Evolutionary conservation across 2,797 vertebrate species (phyloP).

Genomic region (Lepilemur ruficaudatus): DNA sequence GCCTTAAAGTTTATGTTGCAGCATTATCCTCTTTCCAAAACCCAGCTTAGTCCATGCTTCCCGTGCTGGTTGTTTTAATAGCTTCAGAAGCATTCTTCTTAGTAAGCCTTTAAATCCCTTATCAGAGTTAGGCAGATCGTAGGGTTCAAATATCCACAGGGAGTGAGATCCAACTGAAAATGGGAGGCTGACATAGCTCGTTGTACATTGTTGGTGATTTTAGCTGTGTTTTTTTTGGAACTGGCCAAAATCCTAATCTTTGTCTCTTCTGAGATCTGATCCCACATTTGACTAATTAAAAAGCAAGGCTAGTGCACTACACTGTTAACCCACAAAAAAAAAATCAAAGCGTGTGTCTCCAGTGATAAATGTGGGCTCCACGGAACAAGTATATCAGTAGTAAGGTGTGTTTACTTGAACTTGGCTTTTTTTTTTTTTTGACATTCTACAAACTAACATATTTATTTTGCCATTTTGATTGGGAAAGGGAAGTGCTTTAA

Average conservation of each 20-base stretch:
- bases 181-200: neutral
- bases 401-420: neutral
- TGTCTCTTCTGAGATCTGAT: conserved; percentile 50
- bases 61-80: conserved; percentile 34
- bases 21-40: conserved; percentile 36
- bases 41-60: conserved; percentile 24
- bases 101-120: conserved; percentile 64
- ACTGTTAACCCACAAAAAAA: neutral
- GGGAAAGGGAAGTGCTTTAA: neutral
- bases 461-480: neutral
- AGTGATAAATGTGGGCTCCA: neutral
- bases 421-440: neutral
- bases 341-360: neutral
- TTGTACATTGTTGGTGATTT: neutral
- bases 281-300: conserved; percentile 62
- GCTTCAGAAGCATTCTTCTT: conserved; percentile 60
- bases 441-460: neutral
- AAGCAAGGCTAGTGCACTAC: neutral
- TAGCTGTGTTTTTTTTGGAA: neutral
- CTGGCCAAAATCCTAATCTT: conserved; percentile 39
- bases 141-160: conserved; percentile 42
- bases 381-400: neutral
- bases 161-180: conserved; percentile 50
- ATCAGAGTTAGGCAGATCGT: conserved; percentile 43
- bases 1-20: conserved; percentile 25